A percentile compares a stretch with the other conserved stretches of the same genome.
phyloP scores from a whole-genome alignment of 1,140 invertebrate genomes.

The Orius insidiosus region DNA sequence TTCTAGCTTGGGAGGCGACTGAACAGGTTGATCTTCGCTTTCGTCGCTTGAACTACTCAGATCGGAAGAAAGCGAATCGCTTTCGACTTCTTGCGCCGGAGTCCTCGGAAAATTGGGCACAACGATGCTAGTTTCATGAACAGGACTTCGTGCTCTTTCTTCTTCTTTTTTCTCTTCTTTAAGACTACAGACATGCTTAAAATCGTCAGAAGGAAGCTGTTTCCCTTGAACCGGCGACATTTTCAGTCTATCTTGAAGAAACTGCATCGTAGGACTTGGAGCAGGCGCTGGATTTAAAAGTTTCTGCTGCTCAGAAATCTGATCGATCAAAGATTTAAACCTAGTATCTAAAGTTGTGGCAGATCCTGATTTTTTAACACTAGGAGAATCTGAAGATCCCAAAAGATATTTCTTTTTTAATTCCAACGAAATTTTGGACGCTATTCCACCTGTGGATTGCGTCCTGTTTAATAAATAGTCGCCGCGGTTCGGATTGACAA shows the following conservation, averaged over 20 bases:
- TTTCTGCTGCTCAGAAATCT: constrained; percentile 78
- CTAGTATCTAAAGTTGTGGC: constrained; percentile 66
- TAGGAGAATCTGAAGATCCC: constrained; percentile 38
- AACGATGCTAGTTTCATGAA: constrained; percentile 41
- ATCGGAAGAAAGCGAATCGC: constrained; percentile 40
- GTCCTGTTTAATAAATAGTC: constrained; percentile 62
- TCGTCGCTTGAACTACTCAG: constrained; percentile 24
- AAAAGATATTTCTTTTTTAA: constrained; percentile 69
- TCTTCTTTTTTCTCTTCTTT: constrained; percentile 22
- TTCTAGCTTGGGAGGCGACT: constrained; percentile 36
- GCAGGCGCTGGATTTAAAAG: constrained; percentile 60
- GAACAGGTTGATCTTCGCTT: constrained; percentile 10
- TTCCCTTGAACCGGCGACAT: constrained; percentile 20
- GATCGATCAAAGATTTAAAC: constrained; percentile 61
- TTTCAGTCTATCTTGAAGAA: constrained; percentile 35
- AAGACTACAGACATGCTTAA: constrained; percentile 23
- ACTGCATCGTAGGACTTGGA: constrained; percentile 56
- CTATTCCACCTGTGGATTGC: constrained; percentile 67
- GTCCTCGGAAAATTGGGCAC: constrained; percentile 45
- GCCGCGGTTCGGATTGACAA: constrained; percentile 37
- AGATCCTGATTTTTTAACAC: constrained; percentile 66
- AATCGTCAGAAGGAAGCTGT: constrained; percentile 20
- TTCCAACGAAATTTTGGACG: constrained; percentile 67
- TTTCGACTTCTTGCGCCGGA: constrained; percentile 35
- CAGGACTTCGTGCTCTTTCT: constrained; percentile 34